Conservation (phyloP, 2,888 invertebrate species). For the Pantelozetes paolii region DNA sequence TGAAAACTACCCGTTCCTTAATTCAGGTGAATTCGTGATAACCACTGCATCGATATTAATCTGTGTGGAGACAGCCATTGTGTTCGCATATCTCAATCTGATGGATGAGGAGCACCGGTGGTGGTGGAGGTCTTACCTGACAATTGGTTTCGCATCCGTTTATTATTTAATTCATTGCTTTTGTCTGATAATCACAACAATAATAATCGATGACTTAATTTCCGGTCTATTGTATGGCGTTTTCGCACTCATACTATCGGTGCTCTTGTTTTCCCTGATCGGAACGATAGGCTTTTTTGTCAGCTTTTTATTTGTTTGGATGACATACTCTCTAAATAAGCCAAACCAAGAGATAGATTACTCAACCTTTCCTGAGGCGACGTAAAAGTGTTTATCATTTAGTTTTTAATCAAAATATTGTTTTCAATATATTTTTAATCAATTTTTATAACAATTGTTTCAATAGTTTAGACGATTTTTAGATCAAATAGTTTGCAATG, state of each 20-base stretch:
- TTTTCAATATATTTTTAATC: no score
- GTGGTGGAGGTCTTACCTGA: conserved; percentile 38
- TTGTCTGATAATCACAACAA: conserved; percentile 10
- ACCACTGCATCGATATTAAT: conserved; percentile 14
- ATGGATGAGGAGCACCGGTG: conserved; percentile 31
- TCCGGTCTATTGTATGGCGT: conserved; percentile 23
- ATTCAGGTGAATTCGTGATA: conserved; percentile 31
- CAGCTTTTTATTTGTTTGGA: conserved; percentile 34
- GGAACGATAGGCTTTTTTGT: conserved; percentile 38
- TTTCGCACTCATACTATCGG: conserved; percentile 16
- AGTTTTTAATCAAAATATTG: no score
- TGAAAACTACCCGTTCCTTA: conserved; percentile 34
- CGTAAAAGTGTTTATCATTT: no score
- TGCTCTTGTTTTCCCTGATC: conserved; percentile 27
- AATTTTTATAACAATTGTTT: no score
- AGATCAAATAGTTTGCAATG: background rate
- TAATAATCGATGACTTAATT: conserved; percentile 31
- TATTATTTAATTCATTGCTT: conserved; percentile 39
- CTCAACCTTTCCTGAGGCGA: conserved; percentile 46
- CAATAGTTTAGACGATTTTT: background rate
- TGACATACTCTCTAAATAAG: conserved; percentile 29
- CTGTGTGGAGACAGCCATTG: background rate
- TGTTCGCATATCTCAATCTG: background rate
- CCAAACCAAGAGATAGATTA: conserved; percentile 31
- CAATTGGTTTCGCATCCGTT: conserved; percentile 30